Evolutionary conservation across 2,888 invertebrate genomes (phyloP).

Genomic region (Asteroscopus sphinx): DNA sequence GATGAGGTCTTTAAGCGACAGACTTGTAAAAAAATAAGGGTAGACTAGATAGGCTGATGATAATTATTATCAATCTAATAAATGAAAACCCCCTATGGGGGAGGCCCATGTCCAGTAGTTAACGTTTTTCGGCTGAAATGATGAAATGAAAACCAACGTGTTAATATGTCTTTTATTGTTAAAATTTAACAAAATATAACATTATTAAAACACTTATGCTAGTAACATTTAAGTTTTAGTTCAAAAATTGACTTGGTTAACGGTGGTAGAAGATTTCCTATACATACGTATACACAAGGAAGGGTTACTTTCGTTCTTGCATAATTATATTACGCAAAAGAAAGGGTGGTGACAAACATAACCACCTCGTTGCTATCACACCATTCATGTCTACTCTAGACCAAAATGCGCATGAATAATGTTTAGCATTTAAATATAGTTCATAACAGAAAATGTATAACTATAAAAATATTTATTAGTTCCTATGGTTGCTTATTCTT

Average conservation of each 20-base stretch:
- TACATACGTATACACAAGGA: slow-evolving; percentile 51
- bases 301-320: slow-evolving; percentile 72
- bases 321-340: slow-evolving; percentile 82
- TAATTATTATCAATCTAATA: too few relatives aligned
- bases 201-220: slow-evolving; percentile 81
- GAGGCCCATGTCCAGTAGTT: too few relatives aligned
- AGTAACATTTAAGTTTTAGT: slow-evolving; percentile 74
- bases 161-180: slow-evolving; percentile 87
- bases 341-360: slow-evolving; percentile 66
- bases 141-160: slow-evolving; percentile 52
- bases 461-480: slow-evolving; percentile 56
- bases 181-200: slow-evolving; percentile 87
- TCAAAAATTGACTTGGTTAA: slow-evolving; percentile 68
- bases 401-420: slow-evolving; percentile 72
- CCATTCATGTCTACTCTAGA: slow-evolving; percentile 73
- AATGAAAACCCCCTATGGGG: too few relatives aligned
- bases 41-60: too few relatives aligned
- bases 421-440: slow-evolving; percentile 66
- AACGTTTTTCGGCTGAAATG: too few relatives aligned
- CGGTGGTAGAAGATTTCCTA: slow-evolving; percentile 71
- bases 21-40: too few relatives aligned
- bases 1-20: too few relatives aligned
- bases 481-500: slow-evolving; percentile 75
- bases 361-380: slow-evolving; percentile 72
- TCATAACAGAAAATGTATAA: slow-evolving; percentile 69